These are phyloP conservation scores for Platerodrilus igneus DNA, from an alignment of 2,888 invertebrate genomes.

Conservation along the genomic window DNA sequence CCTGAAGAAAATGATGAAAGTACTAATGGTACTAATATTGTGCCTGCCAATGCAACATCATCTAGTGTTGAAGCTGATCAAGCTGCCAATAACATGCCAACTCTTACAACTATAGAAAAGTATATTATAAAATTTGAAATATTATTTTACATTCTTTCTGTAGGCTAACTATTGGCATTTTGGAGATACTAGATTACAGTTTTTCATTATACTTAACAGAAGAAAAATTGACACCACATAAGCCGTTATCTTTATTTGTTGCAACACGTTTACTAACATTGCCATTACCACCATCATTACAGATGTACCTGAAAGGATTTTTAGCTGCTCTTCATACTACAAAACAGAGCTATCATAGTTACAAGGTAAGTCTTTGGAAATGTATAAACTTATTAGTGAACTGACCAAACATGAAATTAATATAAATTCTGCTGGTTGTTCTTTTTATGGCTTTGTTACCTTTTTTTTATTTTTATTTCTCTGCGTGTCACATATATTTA, in stretches of 20 bases:
- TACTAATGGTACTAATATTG: conserved; percentile 34
- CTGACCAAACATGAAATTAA: too few species aligned
- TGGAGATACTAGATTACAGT: conserved; percentile 72
- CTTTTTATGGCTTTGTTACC: too few species aligned
- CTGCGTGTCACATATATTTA: too few species aligned
- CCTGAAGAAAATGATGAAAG: conserved; percentile 89
- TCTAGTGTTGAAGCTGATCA: conserved; percentile 43
- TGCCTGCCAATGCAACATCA: conserved; percentile 36
- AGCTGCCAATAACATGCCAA: conserved; percentile 44
- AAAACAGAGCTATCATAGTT: conserved; percentile 72
- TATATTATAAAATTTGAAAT: conserved; percentile 29
- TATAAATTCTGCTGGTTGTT: too few species aligned
- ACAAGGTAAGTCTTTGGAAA: conserved; percentile 61
- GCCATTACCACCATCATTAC: conserved; percentile 67
- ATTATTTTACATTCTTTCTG: background rate
- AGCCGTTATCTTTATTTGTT: conserved; percentile 59
- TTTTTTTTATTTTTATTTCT: too few species aligned
- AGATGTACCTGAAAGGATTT: conserved; percentile 76
- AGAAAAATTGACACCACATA: conserved; percentile 49
- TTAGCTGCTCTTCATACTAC: conserved; percentile 75
- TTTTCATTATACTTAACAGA: conserved; percentile 56
- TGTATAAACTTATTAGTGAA: too few species aligned
- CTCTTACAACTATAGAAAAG: conserved; percentile 59
- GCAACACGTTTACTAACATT: conserved; percentile 63
- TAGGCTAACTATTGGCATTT: conserved; percentile 60